Conservation (phyloP, 2,797 vertebrate genomes). For the Ctenopoma kingsleyae region DNA sequence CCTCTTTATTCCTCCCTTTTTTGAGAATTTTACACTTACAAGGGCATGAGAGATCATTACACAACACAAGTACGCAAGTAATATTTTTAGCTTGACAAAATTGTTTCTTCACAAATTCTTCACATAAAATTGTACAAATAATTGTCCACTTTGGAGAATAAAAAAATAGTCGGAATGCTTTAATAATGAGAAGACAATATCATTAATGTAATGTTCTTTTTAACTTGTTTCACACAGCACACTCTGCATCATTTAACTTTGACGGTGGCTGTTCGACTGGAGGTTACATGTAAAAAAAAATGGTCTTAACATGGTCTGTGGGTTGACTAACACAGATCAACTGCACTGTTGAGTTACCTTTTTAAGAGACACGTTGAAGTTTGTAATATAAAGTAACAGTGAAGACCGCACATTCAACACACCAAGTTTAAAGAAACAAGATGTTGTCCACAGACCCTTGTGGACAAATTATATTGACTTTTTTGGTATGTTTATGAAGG, state of each 20-base stretch:
- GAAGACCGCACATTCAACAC: neutral
- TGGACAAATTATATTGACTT: neutral
- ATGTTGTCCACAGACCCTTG: neutral
- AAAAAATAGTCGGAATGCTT: neutral
- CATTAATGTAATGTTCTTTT: neutral
- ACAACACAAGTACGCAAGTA: neutral
- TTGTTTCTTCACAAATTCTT: neutral
- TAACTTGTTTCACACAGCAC: neutral
- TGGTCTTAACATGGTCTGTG: neutral
- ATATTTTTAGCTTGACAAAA: neutral
- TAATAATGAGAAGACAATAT: neutral
- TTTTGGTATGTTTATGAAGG: neutral
- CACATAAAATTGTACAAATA: neutral
- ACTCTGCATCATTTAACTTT: neutral
- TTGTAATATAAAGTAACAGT: neutral
- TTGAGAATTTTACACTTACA: constrained; percentile 8
- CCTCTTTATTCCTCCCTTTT: constrained; percentile 54
- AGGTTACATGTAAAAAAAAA: neutral
- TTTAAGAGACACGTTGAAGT: neutral
- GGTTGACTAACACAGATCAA: neutral
- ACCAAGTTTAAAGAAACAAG: neutral
- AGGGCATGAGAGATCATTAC: neutral
- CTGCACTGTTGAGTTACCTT: neutral
- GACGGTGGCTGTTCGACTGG: neutral
- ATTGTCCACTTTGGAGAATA: no score